A percentile compares a stretch with the other conserved stretches of the same genome.
Evolutionary conservation across 1,140 invertebrate species (phyloP).

Genomic region (Yoshiicerus persimilis): DNA sequence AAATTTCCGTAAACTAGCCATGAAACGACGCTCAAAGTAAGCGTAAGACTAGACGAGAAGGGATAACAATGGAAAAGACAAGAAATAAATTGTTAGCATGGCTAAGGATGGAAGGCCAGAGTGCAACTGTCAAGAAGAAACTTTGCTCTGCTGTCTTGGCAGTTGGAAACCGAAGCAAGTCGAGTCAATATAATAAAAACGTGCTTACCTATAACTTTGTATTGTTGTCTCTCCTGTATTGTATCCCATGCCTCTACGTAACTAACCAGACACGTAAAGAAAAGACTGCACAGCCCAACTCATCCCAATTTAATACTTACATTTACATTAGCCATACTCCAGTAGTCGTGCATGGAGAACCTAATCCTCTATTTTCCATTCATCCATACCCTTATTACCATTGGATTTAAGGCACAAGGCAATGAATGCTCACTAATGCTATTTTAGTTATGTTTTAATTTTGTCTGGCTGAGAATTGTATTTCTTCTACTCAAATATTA

Average conservation of each 20-base stretch:
- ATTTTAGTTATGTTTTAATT: not conserved
- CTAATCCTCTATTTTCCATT: not conserved
- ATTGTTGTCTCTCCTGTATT: not conserved
- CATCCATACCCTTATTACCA: not conserved
- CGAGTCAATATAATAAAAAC: not conserved
- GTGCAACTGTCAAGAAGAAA: conserved; percentile 16
- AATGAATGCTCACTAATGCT: not conserved
- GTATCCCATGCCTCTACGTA: not conserved
- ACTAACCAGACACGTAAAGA: not conserved
- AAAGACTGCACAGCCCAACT: not conserved
- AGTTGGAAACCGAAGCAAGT: not conserved
- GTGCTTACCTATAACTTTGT: not conserved
- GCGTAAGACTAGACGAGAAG: not conserved
- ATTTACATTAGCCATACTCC: no score
- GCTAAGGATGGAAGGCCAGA: not conserved
- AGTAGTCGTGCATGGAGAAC: not conserved
- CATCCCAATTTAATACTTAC: no score
- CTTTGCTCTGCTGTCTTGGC: not conserved
- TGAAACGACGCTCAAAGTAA: not conserved
- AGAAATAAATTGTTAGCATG: not conserved
- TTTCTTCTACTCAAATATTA: not conserved
- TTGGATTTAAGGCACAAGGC: not conserved
- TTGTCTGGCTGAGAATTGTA: not conserved
- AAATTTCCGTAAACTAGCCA: not conserved
- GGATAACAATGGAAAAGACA: not conserved